Evolutionary conservation across 2,888 invertebrate species (phyloP).

Genomic region (Dyspetes luteomarginatus): DNA sequence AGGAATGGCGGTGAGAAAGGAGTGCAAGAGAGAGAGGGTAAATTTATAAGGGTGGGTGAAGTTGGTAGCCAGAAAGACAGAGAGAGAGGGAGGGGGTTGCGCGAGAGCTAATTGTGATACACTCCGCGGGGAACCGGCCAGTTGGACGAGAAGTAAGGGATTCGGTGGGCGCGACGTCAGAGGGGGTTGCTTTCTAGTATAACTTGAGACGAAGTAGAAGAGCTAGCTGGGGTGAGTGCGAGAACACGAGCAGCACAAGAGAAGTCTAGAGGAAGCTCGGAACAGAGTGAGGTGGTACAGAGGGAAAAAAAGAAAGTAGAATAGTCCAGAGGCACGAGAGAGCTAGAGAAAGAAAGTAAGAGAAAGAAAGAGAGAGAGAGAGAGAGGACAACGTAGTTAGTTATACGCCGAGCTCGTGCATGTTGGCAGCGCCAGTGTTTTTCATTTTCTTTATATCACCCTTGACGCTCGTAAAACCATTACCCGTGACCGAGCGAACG

Average conservation of each 20-base stretch:
- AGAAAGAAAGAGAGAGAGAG: constrained; percentile 61
- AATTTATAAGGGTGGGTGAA: constrained; percentile 31
- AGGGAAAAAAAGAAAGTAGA: constrained; percentile 7
- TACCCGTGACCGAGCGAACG: constrained; percentile 91
- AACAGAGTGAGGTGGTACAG: constrained; percentile 3
- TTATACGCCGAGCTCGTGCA: constrained; percentile 80
- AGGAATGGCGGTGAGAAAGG: too few relatives aligned
- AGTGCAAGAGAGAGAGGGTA: constrained; percentile 24
- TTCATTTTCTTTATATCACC: constrained; percentile 96
- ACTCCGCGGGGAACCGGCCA: constrained; percentile 79
- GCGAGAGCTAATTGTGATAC: constrained; percentile 82
- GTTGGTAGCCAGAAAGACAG: constrained; percentile 50
- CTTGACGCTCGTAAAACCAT: constrained; percentile 94
- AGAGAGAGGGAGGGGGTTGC: constrained; percentile 67
- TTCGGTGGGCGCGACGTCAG: constrained; percentile 46
- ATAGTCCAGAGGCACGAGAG: constrained; percentile 67
- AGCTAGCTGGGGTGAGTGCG: constrained; percentile 60
- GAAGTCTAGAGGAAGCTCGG: constrained; percentile 39
- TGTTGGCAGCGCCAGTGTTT: constrained; percentile 86
- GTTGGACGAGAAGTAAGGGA: constrained; percentile 65
- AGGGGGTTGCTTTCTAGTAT: constrained; percentile 69
- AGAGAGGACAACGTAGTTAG: constrained; percentile 77
- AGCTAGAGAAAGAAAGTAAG: constrained; percentile 47
- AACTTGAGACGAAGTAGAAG: constrained; percentile 79
- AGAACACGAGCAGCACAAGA: constrained; percentile 68